A percentile compares a stretch with the other conserved stretches of the same genome.
Evolutionary conservation across 1,140 invertebrate genomes (phyloP).

Genomic region (Hyphantria cunea): DNA sequence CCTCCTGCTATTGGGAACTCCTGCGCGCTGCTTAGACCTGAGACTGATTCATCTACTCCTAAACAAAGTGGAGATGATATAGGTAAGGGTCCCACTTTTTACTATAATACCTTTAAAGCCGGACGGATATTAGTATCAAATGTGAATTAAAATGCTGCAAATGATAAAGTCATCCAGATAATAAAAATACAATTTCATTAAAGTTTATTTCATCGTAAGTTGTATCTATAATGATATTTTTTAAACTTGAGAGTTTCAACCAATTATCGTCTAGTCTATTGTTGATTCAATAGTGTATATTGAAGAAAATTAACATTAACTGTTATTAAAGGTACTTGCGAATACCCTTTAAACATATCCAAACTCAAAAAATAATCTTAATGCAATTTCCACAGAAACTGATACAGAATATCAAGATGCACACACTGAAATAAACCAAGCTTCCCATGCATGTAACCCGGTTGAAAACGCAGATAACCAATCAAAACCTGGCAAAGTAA

Average conservation of each 20-base stretch:
- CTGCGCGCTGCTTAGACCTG: slow-evolving; percentile 35
- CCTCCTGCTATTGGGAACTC: slow-evolving; percentile 39
- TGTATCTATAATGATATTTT: too few relatives aligned
- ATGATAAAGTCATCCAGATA: too few relatives aligned
- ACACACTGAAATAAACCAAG: slow-evolving; percentile 43
- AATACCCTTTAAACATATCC: background rate
- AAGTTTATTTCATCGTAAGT: too few relatives aligned
- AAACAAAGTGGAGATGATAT: slow-evolving; percentile 49
- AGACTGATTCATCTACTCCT: slow-evolving; percentile 31
- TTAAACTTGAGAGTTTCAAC: too few relatives aligned
- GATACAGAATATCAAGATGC: slow-evolving; percentile 73
- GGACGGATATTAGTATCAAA: too few relatives aligned
- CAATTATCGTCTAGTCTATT: too few relatives aligned
- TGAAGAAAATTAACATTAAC: background rate
- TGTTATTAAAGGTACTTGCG: too few relatives aligned
- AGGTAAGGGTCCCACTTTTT: slow-evolving; percentile 25
- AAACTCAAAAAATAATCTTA: background rate
- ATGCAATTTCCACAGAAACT: slow-evolving; percentile 51
- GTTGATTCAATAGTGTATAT: too few relatives aligned
- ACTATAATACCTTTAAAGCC: background rate
- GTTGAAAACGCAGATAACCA: slow-evolving; percentile 49
- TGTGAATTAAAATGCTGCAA: too few relatives aligned
- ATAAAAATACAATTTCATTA: too few relatives aligned
- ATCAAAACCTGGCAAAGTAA: slow-evolving; percentile 64
- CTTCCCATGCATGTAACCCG: slow-evolving; percentile 44